Conservation (phyloP, 2,888 invertebrate species). For the Oligia strigilis region DNA sequence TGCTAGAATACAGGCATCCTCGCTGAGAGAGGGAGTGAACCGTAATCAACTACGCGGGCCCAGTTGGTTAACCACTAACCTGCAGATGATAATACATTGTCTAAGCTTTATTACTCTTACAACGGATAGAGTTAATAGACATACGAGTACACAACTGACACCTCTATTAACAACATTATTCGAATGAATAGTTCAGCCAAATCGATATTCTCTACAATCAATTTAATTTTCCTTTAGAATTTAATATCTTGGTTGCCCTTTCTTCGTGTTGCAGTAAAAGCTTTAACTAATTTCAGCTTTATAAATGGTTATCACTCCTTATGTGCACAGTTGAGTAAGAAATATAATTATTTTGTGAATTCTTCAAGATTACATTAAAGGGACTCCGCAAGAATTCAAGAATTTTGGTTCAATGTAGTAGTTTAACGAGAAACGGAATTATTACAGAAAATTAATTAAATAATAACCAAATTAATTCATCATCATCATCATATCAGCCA, state of each 20-base stretch:
- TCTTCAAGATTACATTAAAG: neutral
- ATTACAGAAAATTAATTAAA: no score
- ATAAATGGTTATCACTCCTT: neutral
- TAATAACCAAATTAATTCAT: no score
- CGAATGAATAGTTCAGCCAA: neutral
- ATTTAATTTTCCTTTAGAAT: neutral
- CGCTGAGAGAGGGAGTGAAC: no score
- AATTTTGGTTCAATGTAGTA: no score
- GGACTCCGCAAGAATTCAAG: neutral
- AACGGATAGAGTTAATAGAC: neutral
- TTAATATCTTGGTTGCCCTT: neutral
- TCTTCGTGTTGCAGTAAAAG: neutral
- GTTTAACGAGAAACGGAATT: neutral
- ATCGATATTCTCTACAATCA: neutral
- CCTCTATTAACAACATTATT: neutral
- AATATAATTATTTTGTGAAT: neutral
- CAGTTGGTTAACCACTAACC: no score
- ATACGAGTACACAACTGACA: conserved; percentile 1
- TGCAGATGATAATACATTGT: neutral
- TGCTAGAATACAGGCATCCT: no score
- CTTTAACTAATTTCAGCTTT: neutral
- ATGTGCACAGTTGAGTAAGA: neutral
- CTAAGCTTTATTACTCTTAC: neutral
- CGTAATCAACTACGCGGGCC: no score
- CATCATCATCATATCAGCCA: no score